These are phyloP conservation scores for Ophthalmolycus amberensis DNA, from an alignment of 2,113 vertebrate genomes.

Conservation along the genomic window DNA sequence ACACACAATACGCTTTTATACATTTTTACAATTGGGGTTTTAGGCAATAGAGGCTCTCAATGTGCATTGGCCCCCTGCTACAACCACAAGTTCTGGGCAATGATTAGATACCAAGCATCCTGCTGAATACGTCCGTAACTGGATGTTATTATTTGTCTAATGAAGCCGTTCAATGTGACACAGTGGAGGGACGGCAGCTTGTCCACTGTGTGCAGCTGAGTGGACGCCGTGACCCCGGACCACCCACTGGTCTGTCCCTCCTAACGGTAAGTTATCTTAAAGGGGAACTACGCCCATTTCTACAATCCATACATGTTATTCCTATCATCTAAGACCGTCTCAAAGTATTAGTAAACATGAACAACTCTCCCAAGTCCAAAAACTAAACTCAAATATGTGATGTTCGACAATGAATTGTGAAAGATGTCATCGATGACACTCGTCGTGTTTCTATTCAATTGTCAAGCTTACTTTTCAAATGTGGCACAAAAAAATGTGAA, in stretches of 20 bases:
- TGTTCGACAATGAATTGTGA: too few relatives aligned
- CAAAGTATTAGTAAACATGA: too few relatives aligned
- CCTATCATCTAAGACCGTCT: too few relatives aligned
- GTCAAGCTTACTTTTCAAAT: too few relatives aligned
- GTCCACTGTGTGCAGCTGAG: constrained; percentile 20
- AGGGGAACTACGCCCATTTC: background rate
- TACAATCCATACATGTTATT: background rate
- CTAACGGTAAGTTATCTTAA: background rate
- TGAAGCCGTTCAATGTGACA: constrained; percentile 22
- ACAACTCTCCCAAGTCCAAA: too few relatives aligned
- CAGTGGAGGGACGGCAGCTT: constrained; percentile 15
- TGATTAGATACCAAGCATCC: background rate
- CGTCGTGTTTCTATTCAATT: too few relatives aligned
- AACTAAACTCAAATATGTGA: too few relatives aligned
- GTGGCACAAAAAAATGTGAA: too few relatives aligned
- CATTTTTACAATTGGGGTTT: background rate
- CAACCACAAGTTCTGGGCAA: constrained; percentile 9
- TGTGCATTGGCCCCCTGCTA: background rate
- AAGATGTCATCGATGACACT: too few relatives aligned
- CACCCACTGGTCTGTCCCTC: constrained; percentile 17
- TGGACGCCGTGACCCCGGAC: constrained; percentile 47
- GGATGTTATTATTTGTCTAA: constrained; percentile 2
- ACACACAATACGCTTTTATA: background rate
- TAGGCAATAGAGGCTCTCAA: background rate
- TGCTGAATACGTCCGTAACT: background rate